Evolutionary conservation across 2,797 vertebrate species (phyloP).

Genomic region (Phoxinus dragarum): DNA sequence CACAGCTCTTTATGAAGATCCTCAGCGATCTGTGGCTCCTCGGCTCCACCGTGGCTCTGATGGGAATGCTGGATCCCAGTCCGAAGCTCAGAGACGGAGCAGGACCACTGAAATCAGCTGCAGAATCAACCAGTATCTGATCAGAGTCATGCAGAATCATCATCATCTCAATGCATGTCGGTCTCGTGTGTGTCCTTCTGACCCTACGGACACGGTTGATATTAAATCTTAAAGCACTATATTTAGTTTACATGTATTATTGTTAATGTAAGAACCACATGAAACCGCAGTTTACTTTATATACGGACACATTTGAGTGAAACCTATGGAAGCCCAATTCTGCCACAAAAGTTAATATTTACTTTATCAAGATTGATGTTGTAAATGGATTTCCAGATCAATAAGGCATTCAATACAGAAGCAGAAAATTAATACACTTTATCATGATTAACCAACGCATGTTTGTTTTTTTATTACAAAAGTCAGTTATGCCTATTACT

Average conservation of each 20-base stretch:
- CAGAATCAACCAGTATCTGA: not conserved
- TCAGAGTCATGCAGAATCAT: not conserved
- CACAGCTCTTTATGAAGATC: constrained; percentile 51
- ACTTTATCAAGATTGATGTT: no score
- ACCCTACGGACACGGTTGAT: not conserved
- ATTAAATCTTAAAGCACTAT: not conserved
- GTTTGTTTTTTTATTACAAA: no score
- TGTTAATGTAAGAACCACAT: not conserved
- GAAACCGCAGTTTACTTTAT: not conserved
- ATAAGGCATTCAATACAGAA: no score
- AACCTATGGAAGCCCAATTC: not conserved
- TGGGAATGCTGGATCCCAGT: constrained; percentile 44
- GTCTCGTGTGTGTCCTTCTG: not conserved
- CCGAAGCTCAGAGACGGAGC: constrained; percentile 24
- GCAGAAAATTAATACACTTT: no score
- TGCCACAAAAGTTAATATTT: not conserved
- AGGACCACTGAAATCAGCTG: constrained; percentile 55
- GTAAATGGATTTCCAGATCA: no score
- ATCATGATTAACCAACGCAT: no score
- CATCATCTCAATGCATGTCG: no score
- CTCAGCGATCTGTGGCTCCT: not conserved
- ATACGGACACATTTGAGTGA: not conserved
- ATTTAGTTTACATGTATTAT: not conserved
- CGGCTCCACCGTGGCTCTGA: constrained; percentile 43
- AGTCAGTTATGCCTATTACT: no score